These are phyloP conservation scores for Prunella strophiata DNA, from an alignment of 2,797 vertebrate species.

Conservation along the genomic window DNA sequence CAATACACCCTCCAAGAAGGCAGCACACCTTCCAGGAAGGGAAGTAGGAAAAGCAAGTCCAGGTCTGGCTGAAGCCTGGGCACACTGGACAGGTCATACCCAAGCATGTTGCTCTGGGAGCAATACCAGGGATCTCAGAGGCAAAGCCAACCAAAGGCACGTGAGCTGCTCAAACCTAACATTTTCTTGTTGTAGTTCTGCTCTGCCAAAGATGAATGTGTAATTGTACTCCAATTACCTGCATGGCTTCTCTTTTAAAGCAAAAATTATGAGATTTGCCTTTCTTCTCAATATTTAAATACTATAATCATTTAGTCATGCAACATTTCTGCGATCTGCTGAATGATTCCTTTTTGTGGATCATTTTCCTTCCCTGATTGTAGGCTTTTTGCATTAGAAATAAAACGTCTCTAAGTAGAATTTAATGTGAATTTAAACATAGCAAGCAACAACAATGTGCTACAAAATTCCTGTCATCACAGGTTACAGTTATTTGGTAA, in stretches of 20 bases:
- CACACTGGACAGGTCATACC: neutral
- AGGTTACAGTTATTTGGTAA: neutral
- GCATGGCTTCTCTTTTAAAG: slow-evolving; percentile 41
- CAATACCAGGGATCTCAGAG: neutral
- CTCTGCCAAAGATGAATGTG: slow-evolving; percentile 49
- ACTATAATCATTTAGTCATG: slow-evolving; percentile 37
- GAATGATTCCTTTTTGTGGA: slow-evolving; percentile 29
- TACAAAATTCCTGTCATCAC: neutral
- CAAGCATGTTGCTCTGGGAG: neutral
- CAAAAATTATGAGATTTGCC: slow-evolving; percentile 48
- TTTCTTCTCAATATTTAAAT: slow-evolving; percentile 53
- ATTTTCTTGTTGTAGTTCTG: slow-evolving; percentile 58
- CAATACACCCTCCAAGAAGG: neutral
- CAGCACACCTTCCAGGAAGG: neutral
- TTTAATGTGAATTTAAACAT: slow-evolving; percentile 44
- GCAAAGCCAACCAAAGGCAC: neutral
- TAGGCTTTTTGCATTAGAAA: slow-evolving; percentile 36
- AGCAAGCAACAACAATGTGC: neutral
- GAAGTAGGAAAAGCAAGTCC: neutral
- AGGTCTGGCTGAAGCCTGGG: neutral
- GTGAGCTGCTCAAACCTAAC: neutral
- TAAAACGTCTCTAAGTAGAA: slow-evolving; percentile 52
- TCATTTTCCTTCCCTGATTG: slow-evolving; percentile 7
- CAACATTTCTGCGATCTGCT: neutral
- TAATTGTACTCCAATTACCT: slow-evolving; percentile 18